These are phyloP conservation scores for Mechanitis messenoides DNA, from an alignment of 2,888 invertebrate genomes.

Conservation along the genomic window DNA sequence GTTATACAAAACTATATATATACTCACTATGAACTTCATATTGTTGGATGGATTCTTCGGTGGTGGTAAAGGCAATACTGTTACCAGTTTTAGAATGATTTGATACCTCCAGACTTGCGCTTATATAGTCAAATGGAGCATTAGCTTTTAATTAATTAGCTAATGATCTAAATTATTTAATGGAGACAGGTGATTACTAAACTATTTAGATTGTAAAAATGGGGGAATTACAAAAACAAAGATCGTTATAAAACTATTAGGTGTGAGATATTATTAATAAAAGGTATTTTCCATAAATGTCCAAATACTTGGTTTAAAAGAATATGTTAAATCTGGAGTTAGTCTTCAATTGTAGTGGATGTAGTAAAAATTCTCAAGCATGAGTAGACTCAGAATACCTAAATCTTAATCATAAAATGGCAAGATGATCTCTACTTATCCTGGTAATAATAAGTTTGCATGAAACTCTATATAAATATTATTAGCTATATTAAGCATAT, in stretches of 20 bases:
- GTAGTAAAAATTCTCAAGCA: too few relatives aligned
- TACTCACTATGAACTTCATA: conserved; percentile 11
- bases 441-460: too few relatives aligned
- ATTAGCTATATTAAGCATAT: too few relatives aligned
- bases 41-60: neutral
- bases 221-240: neutral
- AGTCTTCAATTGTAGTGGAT: too few relatives aligned
- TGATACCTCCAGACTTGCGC: neutral
- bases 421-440: too few relatives aligned
- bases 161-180: neutral
- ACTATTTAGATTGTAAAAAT: neutral
- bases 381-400: too few relatives aligned
- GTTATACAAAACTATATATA: neutral
- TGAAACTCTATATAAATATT: too few relatives aligned
- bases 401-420: too few relatives aligned
- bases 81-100: neutral
- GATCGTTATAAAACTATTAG: neutral
- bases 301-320: too few relatives aligned
- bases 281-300: too few relatives aligned
- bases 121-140: neutral
- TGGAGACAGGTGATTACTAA: neutral
- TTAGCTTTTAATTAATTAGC: neutral
- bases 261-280: too few relatives aligned
- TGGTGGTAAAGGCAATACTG: neutral
- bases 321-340: too few relatives aligned